A percentile compares a stretch with the other conserved stretches of the same genome.
These are phyloP conservation scores for Muschampia plurimacula DNA, from an alignment of 2,888 invertebrate species.

Conservation along the genomic window DNA sequence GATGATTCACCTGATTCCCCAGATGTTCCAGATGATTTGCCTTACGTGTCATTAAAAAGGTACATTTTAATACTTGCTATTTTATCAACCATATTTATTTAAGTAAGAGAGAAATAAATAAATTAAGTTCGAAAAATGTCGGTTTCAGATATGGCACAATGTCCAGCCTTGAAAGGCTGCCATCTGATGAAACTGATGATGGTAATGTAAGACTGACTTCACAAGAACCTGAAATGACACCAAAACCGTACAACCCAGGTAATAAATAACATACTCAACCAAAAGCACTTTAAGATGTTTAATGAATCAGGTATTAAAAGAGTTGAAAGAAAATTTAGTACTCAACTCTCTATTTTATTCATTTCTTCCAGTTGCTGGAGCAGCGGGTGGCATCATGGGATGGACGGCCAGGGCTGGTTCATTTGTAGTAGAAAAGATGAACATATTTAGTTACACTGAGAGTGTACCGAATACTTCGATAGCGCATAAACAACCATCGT, in stretches of 20 bases:
- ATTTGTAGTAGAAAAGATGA: constrained; percentile 93
- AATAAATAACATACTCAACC: constrained; percentile 20
- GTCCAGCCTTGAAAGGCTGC: constrained; percentile 89
- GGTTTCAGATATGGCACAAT: constrained; percentile 87
- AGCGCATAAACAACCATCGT: constrained; percentile 80
- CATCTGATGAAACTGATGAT: constrained; percentile 87
- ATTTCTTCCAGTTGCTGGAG: constrained; percentile 50
- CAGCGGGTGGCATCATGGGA: constrained; percentile 86
- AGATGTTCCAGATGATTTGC: constrained; percentile 89
- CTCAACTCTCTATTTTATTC: not conserved
- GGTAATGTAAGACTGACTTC: constrained; percentile 80
- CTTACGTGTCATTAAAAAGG: constrained; percentile 89
- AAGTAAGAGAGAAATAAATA: constrained; percentile 1
- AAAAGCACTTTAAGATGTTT: not conserved
- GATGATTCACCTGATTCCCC: constrained; percentile 90
- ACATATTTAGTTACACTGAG: constrained; percentile 81
- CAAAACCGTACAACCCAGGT: constrained; percentile 67
- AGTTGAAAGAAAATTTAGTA: not conserved
- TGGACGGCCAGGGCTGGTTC: constrained; percentile 94
- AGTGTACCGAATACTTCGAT: constrained; percentile 74
- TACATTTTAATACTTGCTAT: constrained; percentile 51
- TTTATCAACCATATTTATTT: not conserved
- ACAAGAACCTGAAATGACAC: constrained; percentile 66
- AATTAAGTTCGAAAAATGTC: constrained; percentile 32
- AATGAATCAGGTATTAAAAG: not conserved